phyloP scores from a whole-genome alignment of 2,888 invertebrate species.

The Homarus gammarus region DNA sequence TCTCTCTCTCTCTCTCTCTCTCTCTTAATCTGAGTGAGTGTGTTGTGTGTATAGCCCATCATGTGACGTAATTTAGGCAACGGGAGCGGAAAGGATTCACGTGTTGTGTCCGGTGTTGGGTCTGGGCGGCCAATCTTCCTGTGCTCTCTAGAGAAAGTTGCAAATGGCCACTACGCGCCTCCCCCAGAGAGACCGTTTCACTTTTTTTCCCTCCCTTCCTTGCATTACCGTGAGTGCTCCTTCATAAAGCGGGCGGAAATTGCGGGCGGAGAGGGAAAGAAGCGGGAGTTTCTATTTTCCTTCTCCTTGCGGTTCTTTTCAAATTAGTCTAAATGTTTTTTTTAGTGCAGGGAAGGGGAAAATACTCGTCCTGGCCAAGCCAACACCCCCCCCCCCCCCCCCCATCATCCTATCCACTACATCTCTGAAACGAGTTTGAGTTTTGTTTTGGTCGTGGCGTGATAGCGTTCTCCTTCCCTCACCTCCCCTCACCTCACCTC shows the following conservation, averaged over 20 bases:
- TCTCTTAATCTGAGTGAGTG: neutral
- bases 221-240: slow-evolving; percentile 24
- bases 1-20: too few relatives aligned
- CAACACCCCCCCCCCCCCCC: too few relatives aligned
- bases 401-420: neutral
- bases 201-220: neutral
- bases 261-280: slow-evolving; percentile 1
- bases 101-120: too few relatives aligned
- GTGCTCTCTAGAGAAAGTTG: too few relatives aligned
- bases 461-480: too few relatives aligned
- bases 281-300: neutral
- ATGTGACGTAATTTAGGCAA: too few relatives aligned
- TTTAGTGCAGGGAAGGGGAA: neutral
- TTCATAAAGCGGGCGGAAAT: slow-evolving; percentile 23
- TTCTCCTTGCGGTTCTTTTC: neutral
- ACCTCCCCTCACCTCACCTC: neutral
- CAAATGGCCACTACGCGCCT: too few relatives aligned
- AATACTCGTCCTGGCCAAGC: too few relatives aligned
- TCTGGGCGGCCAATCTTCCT: too few relatives aligned
- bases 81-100: too few relatives aligned
- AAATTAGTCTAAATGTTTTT: slow-evolving; percentile 9
- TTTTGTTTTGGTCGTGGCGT: neutral
- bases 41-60: too few relatives aligned
- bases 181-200: neutral
- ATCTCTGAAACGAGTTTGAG: neutral